Base-by-base conservation (phyloP, 2,888 invertebrate species). In the Sepioteuthis lessoniana region DNA sequence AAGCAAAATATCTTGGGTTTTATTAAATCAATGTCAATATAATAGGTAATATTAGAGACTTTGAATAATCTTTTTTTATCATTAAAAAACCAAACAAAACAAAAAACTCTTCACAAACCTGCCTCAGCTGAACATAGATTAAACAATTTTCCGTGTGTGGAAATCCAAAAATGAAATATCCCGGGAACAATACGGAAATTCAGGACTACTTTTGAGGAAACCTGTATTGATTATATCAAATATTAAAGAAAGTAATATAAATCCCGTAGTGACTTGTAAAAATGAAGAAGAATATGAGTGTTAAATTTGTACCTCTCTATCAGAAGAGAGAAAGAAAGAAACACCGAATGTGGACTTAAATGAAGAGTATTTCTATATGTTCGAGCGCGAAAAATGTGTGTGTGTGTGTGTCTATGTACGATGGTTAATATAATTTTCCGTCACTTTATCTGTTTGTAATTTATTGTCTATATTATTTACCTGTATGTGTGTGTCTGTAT, bases 401-500 rank as follows among this genome's bases (percentile, higher is more conserved):
- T 21, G 55, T 55, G 55, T 21, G 55, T 21, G 55, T 55, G 55
- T 21, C 55, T 55, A 55, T 55, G 55, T 1, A 55, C 55, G 25
- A 55, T 55, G 55, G 55, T 25, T 4, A 55, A 55, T 55, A 55
- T 55, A 25, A 55, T 55, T 55, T 2, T 25, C 55, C 35, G 76
- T 76, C 19, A n/a, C 0, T 76, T 10, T 76, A 76, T 76, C n/a
- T 16, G 16, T 25, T 16, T 76, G 76, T 76, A 76, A n/a, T n/a
- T 35, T 35, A 76, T 76, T 76, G 76, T 76, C 76, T 76, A n/a
- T 76, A n/a, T 76, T 76, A n/a, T 76, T 76, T 76, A 76, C 76
- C 16, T 8, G n/a, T n/a, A 16, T 55, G 25, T 25, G 3, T 55
- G 25, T 55, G 2, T 55, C 16, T 42, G 42, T 42, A 7, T 7